Percentiles rank a stretch among this genome's conserved stretches.
phyloP scores from a whole-genome alignment of 2,113 vertebrate species.

The Hippocampus mohnikei region DNA sequence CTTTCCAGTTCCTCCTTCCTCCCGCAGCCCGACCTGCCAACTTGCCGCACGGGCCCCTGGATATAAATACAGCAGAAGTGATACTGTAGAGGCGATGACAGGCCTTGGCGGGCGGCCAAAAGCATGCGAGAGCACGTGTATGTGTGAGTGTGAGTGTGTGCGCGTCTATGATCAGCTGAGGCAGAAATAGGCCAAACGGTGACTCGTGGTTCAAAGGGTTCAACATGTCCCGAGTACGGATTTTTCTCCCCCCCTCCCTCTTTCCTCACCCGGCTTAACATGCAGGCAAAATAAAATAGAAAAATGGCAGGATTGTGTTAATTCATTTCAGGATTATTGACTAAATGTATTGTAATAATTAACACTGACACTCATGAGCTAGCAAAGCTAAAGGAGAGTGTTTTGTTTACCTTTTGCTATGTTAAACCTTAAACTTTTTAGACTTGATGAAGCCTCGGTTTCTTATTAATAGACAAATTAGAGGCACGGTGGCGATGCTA shows the following conservation, averaged over 20 bases:
- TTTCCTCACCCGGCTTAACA: conserved; percentile 8
- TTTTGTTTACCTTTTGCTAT: too few species aligned
- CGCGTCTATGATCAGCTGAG: conserved; percentile 59
- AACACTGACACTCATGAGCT: background rate
- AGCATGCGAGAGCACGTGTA: conserved; percentile 24
- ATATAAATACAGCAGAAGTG: conserved; percentile 59
- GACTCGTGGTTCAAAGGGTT: conserved; percentile 62
- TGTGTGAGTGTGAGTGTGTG: conserved; percentile 1
- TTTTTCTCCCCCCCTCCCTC: background rate
- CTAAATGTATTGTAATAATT: background rate
- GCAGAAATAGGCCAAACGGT: conserved; percentile 67
- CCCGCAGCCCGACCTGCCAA: conserved; percentile 21
- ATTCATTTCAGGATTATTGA: background rate
- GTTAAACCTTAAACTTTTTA: too few species aligned
- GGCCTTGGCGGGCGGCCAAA: conserved; percentile 62
- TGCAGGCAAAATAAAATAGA: background rate
- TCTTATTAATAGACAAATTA: too few species aligned
- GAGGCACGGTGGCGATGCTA: too few species aligned
- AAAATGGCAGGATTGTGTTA: background rate
- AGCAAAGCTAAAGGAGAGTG: too few species aligned
- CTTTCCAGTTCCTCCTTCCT: background rate
- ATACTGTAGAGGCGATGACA: conserved; percentile 64
- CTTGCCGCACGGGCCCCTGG: conserved; percentile 28
- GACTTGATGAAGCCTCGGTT: too few species aligned
- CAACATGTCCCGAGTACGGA: conserved; percentile 28